Evolutionary conservation across 1,140 invertebrate species (phyloP), one percentile per base, ranked within the genome.

Genomic region (Bombus sylvicola): DNA sequence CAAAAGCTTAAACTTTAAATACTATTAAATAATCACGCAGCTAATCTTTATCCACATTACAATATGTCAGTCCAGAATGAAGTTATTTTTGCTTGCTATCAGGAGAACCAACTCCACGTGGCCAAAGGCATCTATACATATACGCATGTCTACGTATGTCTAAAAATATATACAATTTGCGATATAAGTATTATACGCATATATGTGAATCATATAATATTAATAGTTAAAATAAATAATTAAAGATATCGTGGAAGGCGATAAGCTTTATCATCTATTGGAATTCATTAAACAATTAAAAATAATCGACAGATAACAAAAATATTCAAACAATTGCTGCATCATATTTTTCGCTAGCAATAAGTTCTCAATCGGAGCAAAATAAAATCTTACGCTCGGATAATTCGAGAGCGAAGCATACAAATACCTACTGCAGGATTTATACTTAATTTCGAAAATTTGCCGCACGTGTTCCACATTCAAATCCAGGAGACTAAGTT

Each of bases 401-500:
- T 25, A 22, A 71, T 53, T 43, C 18, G 22, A 31, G 34, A 37
- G 1, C 47, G 22, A 81, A 72, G 28, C 28, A 31, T 41, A 6
- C 13, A 57, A 34, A 43, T 74, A 82, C 4, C 57, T 25, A 47
- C 13, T 25, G 25, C 59, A 41, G 72, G 57, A 83, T 83, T 76
- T 53, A 53, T 62, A 39, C 28, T 28, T 68, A 31, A 53, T 83
- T 76, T 12, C 59, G 6, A 8, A 37, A 18, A 69, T 47, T 47
- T 2, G 8, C 31, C 81, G 13, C 39, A 37, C 82, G 47, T 43
- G 81, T 57, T 39, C 34, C 82, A 43, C 66, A 80, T 84, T 84
- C 72, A 80, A 79, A 68, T 64, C 74, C 18, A 39, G 64, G 72
- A 31, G 28, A 31, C 15, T n/a, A 73, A 18, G 31, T 25, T 75